phyloP scores from a whole-genome alignment of 2,113 vertebrate species.

The Mystacornis crossleyi region DNA sequence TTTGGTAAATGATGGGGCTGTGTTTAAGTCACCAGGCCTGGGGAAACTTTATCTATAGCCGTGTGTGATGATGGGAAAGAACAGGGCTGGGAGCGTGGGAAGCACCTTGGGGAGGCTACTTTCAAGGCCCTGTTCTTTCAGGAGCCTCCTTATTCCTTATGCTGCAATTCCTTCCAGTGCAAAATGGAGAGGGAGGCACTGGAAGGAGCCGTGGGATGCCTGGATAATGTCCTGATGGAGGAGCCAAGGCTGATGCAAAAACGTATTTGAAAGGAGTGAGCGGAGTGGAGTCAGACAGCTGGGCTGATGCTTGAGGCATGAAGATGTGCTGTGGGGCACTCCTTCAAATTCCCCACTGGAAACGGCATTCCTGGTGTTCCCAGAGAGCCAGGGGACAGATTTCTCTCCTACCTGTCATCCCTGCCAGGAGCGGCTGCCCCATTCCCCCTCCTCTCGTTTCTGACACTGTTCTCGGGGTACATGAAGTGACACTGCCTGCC shows the following conservation, averaged over 20 bases:
- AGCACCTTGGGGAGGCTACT: background rate
- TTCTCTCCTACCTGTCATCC: background rate
- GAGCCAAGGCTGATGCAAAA: background rate
- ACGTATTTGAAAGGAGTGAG: background rate
- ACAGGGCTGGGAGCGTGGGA: background rate
- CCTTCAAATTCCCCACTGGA: background rate
- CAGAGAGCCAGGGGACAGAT: background rate
- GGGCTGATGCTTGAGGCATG: background rate
- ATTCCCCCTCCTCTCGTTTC: background rate
- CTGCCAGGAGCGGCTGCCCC: background rate
- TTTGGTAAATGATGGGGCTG: background rate
- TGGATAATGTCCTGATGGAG: background rate
- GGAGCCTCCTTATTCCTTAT: background rate
- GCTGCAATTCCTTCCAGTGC: background rate
- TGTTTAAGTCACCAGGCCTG: background rate
- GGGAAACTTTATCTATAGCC: background rate
- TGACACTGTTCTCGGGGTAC: background rate
- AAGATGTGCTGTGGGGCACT: background rate
- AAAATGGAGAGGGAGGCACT: background rate
- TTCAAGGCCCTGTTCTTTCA: background rate
- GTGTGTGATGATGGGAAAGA: background rate
- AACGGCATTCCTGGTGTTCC: background rate
- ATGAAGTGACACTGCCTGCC: background rate
- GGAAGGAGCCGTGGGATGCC: background rate
- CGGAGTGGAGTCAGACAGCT: background rate